These are phyloP conservation scores for Scaptomyza tumidula DNA, from an alignment of 2,888 invertebrate genomes.

Conservation along the genomic window DNA sequence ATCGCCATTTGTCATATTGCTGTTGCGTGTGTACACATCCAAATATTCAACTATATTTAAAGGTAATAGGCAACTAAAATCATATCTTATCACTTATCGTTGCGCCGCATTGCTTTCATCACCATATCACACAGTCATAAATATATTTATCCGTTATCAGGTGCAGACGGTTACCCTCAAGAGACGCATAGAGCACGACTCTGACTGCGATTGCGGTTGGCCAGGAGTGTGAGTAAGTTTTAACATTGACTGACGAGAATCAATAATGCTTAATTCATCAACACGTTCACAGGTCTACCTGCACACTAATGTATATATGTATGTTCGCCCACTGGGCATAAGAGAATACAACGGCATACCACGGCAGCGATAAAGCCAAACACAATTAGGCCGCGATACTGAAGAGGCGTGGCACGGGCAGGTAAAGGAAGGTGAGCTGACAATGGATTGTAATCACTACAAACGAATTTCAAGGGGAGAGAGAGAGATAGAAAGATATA, in stretches of 20 bases:
- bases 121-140: not conserved
- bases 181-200: not conserved
- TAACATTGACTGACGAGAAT: constrained; percentile 58
- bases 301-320: not conserved
- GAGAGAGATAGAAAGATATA: not conserved
- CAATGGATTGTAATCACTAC: not conserved
- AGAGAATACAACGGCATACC: not conserved
- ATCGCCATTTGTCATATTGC: too few relatives aligned
- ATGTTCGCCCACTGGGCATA: constrained; percentile 6
- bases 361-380: constrained; percentile 29
- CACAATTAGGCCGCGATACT: constrained; percentile 9
- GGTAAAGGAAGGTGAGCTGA: not conserved
- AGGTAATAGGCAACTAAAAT: not conserved
- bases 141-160: not conserved
- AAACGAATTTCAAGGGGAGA: not conserved
- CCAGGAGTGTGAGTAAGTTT: constrained; percentile 20
- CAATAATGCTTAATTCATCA: constrained; percentile 49
- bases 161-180: not conserved
- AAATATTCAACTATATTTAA: too few relatives aligned
- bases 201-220: not conserved
- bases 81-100: not conserved
- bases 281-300: constrained; percentile 33
- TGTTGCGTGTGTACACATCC: too few relatives aligned
- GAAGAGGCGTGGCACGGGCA: not conserved
- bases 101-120: not conserved